phyloP scores from a whole-genome alignment of 2,888 invertebrate species.

The Eurytoma californica region DNA sequence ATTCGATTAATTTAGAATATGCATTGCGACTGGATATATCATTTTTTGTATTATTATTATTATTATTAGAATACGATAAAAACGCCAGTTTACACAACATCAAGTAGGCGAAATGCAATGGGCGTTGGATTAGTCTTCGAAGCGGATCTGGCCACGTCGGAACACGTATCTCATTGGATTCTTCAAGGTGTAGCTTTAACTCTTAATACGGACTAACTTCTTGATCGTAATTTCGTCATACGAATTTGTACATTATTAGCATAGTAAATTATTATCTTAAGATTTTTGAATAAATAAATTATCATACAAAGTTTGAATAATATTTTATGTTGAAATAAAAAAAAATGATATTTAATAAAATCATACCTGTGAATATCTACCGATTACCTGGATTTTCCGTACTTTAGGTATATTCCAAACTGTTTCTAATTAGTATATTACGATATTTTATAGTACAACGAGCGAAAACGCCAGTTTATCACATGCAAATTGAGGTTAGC shows the following conservation, averaged over 20 bases:
- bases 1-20: not conserved
- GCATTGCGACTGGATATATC: not conserved
- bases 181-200: constrained; percentile 92
- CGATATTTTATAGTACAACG: no score
- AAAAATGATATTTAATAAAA: no score
- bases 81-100: constrained; percentile 94
- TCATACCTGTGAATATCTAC: no score
- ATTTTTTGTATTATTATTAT: constrained; percentile 16
- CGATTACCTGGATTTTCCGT: no score
- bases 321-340: not conserved
- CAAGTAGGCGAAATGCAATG: constrained; percentile 91
- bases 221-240: constrained; percentile 46
- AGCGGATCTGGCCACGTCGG: constrained; percentile 87
- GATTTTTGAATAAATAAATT: not conserved
- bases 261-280: not conserved
- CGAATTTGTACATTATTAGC: not conserved
- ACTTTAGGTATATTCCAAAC: no score
- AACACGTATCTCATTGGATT: constrained; percentile 92
- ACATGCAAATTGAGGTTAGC: no score
- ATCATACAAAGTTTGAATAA: not conserved
- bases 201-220: constrained; percentile 85
- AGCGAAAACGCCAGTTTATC: no score
- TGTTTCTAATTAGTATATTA: no score
- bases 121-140: constrained; percentile 94
- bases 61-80: constrained; percentile 85